Evolutionary conservation across 2,888 invertebrate species (phyloP), one percentile per base, ranked within the genome.

Genomic region (Camponotus fellah): DNA sequence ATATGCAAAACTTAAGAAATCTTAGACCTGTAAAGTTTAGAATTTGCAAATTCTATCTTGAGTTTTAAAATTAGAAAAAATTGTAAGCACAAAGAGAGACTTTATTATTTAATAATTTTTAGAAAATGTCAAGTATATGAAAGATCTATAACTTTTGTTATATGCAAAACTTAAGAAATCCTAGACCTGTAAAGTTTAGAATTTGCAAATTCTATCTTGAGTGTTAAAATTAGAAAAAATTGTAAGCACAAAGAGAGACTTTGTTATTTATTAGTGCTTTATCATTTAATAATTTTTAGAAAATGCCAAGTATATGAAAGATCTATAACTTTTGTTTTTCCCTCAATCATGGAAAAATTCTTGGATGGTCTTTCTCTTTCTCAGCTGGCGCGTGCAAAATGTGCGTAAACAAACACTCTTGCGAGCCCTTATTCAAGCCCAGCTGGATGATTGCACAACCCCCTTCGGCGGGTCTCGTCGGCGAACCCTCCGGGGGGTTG

Each of bases 401-500:
- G 62, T n/a, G 49, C 32, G 53, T 43, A 58, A 65, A 76, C 58
- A 37, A 34, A 64, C 32, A 34, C 4, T 37, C 46, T 82, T 40
- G 66, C 37, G 21, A 56, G 9, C n/a, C 69, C 49, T 17, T 71
- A 69, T 60, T 74, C 60, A 74, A 43, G 14, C 77, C n/a, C 49
- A 58, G n/a, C 12, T 69, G 26, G 58, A 40, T 69, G 62, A 77
- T 77, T 82, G 49, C 60, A 26, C 68, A 77, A 62, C 17, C 14
- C 17, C 40, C 32, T 49, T 8, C 37, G 65, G 21, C 66, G 8
- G 49, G 3, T 65, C 53, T 56, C 79, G 46, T 71, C 34, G 32
- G n/a, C 46, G 62, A 40, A 21, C 66, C 40, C 79, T 62, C 21
- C 6, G 26, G 53, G 46, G 62, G 69, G 77, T 77, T 21, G 83